These are phyloP conservation scores for Agapornis roseicollis DNA, from an alignment of 2,113 vertebrate genomes.

Conservation along the genomic window DNA sequence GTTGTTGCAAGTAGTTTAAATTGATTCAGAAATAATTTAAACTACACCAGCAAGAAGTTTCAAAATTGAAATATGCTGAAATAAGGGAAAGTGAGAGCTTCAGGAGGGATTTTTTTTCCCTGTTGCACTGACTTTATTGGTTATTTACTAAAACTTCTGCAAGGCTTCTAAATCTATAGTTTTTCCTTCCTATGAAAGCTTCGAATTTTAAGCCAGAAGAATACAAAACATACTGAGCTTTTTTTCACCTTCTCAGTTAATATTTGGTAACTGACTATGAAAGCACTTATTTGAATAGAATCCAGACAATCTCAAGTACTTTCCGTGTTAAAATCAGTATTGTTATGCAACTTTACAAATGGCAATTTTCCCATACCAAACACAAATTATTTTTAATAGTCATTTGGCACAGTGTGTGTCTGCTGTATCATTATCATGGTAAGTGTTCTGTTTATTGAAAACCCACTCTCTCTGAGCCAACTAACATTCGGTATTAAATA, in stretches of 20 bases:
- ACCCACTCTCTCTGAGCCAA: neutral
- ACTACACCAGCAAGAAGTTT: neutral
- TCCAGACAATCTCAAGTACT: neutral
- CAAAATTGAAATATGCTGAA: neutral
- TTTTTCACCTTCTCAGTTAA: neutral
- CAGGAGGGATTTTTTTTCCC: neutral
- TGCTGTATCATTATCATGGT: neutral
- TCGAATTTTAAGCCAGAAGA: neutral
- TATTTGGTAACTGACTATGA: neutral
- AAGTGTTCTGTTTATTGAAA: conserved; percentile 35
- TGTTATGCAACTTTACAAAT: neutral
- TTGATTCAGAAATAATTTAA: neutral
- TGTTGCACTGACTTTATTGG: neutral
- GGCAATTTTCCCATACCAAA: neutral
- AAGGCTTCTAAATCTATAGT: neutral
- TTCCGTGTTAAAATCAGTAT: neutral
- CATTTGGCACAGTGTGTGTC: neutral
- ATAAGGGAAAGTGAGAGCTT: neutral
- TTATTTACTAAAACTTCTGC: neutral
- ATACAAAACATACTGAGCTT: neutral
- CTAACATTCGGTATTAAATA: neutral
- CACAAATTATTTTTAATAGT: neutral
- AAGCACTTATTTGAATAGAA: neutral
- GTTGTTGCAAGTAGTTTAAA: neutral
- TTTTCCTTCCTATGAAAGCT: neutral